Percentiles rank a stretch among this genome's conserved stretches.
These are phyloP conservation scores for Choristoneura fumiferana DNA, from an alignment of 1,140 invertebrate species.

Conservation along the genomic window DNA sequence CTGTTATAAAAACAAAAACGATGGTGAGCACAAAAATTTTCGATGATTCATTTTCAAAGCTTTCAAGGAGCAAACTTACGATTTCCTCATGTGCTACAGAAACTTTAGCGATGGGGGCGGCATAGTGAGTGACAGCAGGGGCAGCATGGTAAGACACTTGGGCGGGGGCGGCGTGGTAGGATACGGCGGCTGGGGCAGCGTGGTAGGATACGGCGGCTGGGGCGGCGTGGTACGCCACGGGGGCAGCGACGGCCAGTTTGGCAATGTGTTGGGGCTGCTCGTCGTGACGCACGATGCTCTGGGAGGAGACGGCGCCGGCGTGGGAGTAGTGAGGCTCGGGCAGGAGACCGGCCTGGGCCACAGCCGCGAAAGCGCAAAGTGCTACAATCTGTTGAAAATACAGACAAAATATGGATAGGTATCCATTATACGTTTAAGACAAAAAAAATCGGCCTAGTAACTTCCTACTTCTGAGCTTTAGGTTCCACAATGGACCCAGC, in stretches of 20 bases:
- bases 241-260: slow-evolving; percentile 27
- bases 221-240: slow-evolving; percentile 30
- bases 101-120: slow-evolving; percentile 39
- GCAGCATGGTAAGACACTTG: slow-evolving; percentile 30
- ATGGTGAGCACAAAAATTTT: too few species aligned
- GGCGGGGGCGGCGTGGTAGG: slow-evolving; percentile 30
- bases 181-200: slow-evolving; percentile 20
- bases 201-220: slow-evolving; percentile 9
- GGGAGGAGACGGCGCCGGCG: slow-evolving; percentile 51
- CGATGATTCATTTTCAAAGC: too few species aligned
- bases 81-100: slow-evolving; percentile 20
- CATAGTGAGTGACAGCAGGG: slow-evolving; percentile 32
- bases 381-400: slow-evolving; percentile 23
- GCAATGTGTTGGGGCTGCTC: slow-evolving; percentile 21
- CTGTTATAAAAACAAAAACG: slow-evolving; percentile 26
- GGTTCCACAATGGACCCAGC: too few species aligned
- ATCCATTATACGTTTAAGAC: too few species aligned
- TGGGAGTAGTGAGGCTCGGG: slow-evolving; percentile 46
- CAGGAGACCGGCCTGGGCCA: slow-evolving; percentile 33
- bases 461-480: too few species aligned
- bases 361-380: slow-evolving; percentile 29
- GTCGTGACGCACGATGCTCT: slow-evolving; percentile 48
- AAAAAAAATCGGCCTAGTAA: too few species aligned
- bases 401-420: not conserved
- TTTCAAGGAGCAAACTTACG: not conserved